Percentiles rank a stretch among this genome's conserved stretches.
Evolutionary conservation across 2,797 vertebrate species (phyloP).

Genomic region (Rhyacichthys aspro): DNA sequence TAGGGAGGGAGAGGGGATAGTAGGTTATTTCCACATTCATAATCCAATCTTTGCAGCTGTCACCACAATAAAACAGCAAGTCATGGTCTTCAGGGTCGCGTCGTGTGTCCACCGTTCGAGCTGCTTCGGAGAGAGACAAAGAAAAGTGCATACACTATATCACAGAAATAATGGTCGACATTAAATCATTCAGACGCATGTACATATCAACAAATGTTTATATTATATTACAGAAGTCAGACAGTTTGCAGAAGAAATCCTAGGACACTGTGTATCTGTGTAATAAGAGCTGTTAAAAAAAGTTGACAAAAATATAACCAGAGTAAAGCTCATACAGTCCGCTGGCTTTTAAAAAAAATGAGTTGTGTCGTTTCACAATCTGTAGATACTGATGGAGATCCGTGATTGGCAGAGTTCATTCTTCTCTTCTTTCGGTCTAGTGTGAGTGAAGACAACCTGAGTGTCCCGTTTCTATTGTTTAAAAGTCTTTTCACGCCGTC

Average conservation of each 20-base stretch:
- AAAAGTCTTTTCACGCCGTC: constrained; percentile 34
- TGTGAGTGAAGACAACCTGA: constrained; percentile 54
- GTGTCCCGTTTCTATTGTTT: constrained; percentile 46
- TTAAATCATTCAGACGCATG: constrained; percentile 73
- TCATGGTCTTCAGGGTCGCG: constrained; percentile 45
- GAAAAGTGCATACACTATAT: constrained; percentile 60
- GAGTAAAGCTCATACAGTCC: constrained; percentile 58
- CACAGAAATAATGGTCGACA: constrained; percentile 67
- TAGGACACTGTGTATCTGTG: constrained; percentile 48
- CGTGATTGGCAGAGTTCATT: constrained; percentile 14
- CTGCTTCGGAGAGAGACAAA: constrained; percentile 64
- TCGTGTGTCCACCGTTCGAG: constrained; percentile 76
- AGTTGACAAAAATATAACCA: constrained; percentile 44
- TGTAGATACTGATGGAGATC: constrained; percentile 21
- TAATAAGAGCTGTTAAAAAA: constrained; percentile 55
- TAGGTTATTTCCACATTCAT: constrained; percentile 61
- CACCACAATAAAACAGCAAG: constrained; percentile 78
- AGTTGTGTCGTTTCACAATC: constrained; percentile 51
- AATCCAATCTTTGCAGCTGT: constrained; percentile 73
- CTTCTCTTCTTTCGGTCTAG: constrained; percentile 21
- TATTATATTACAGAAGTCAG: constrained; percentile 67
- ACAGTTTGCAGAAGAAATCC: constrained; percentile 47
- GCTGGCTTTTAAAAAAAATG: constrained; percentile 59
- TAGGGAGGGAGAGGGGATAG: constrained; percentile 15
- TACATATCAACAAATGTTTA: constrained; percentile 82